Conservation (phyloP, 2,113 vertebrate species). For the Pelobates fuscus region DNA sequence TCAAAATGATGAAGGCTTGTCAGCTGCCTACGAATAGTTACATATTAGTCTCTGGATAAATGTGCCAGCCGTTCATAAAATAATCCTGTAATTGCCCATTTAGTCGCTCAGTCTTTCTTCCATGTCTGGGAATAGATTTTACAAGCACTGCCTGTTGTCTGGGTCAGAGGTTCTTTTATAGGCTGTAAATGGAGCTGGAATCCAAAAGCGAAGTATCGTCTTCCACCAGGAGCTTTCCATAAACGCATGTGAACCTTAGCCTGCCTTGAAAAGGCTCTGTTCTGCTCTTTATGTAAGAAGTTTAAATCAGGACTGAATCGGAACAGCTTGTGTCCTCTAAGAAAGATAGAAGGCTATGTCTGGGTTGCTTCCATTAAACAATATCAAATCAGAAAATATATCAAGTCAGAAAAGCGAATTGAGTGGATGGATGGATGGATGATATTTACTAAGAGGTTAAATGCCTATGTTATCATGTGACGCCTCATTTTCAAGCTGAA, state of each 20-base stretch:
- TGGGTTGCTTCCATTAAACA: too few relatives aligned
- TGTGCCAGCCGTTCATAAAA: not conserved
- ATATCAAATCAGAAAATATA: too few relatives aligned
- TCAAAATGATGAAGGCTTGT: not conserved
- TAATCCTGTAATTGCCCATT: not conserved
- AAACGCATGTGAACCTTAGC: not conserved
- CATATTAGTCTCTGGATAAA: not conserved
- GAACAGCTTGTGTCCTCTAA: too few relatives aligned
- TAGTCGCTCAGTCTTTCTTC: not conserved
- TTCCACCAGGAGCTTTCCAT: not conserved
- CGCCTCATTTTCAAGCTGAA: too few relatives aligned
- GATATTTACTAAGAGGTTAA: too few relatives aligned
- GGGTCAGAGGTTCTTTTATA: slow-evolving; percentile 4
- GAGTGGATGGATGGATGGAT: too few relatives aligned
- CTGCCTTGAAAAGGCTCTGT: not conserved
- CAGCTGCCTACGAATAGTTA: not conserved
- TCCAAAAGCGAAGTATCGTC: not conserved
- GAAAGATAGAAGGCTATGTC: too few relatives aligned
- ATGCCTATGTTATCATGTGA: too few relatives aligned
- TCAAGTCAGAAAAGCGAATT: too few relatives aligned
- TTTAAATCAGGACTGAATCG: too few relatives aligned
- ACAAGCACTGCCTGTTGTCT: slow-evolving; percentile 24
- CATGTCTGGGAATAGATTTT: slow-evolving; percentile 22
- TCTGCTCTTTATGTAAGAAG: too few relatives aligned
- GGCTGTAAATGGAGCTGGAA: not conserved